These are phyloP conservation scores for Pelvicachromis taeniatus DNA, from an alignment of 2,113 vertebrate species.

Conservation along the genomic window DNA sequence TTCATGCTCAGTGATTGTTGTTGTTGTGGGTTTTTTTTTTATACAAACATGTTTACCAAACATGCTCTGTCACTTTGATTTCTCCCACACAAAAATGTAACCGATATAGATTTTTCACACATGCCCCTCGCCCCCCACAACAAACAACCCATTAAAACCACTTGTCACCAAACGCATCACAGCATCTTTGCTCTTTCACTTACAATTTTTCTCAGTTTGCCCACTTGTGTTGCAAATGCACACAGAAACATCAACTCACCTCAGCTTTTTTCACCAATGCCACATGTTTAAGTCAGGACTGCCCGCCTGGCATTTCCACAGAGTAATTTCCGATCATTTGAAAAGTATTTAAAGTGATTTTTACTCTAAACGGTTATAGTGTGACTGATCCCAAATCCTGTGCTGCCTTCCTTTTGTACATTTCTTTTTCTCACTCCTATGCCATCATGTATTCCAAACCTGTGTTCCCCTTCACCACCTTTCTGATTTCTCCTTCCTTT, in stretches of 20 bases:
- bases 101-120: background rate
- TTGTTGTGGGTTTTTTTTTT: no score
- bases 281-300: background rate
- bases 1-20: background rate
- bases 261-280: background rate
- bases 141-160: background rate
- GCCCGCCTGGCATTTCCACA: background rate
- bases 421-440: background rate
- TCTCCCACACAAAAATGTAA: background rate
- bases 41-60: background rate
- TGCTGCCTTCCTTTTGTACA: background rate
- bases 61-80: background rate
- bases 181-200: conserved; percentile 2
- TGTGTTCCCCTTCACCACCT: background rate
- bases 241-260: background rate
- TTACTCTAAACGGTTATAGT: background rate
- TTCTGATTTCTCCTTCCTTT: background rate
- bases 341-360: background rate
- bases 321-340: background rate
- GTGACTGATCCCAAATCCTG: background rate
- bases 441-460: background rate
- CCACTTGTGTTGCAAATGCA: background rate
- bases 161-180: background rate
- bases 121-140: background rate
- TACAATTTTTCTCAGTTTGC: background rate